Evolutionary conservation across 2,888 invertebrate genomes (phyloP).

Genomic region (Ptycholaimellus sp.): DNA sequence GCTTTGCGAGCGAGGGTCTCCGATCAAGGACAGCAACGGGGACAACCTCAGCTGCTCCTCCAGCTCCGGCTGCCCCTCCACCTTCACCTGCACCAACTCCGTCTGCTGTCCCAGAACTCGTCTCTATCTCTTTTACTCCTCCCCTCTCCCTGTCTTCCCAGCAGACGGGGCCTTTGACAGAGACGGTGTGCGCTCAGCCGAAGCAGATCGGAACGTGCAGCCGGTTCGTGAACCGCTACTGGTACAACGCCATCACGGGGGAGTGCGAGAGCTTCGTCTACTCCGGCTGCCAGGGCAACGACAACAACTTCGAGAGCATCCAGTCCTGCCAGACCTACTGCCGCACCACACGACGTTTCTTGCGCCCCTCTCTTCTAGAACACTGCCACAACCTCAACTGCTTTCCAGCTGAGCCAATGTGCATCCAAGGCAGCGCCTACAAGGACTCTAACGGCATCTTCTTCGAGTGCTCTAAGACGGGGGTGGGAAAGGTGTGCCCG

Average conservation of each 20-base stretch:
- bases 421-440: conserved; percentile 23
- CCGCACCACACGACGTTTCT: neutral
- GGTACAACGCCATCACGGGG: conserved; percentile 22
- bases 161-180: conserved; percentile 9
- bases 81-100: conserved; percentile 17
- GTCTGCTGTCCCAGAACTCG: conserved; percentile 22
- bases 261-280: conserved; percentile 23
- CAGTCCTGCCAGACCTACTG: neutral
- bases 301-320: neutral
- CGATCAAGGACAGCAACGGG: conserved; percentile 15
- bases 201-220: conserved; percentile 23
- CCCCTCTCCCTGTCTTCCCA: too few relatives aligned
- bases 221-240: conserved; percentile 18
- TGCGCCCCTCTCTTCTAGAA: too few relatives aligned
- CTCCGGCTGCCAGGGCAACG: conserved; percentile 14
- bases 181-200: conserved; percentile 24
- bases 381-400: too few relatives aligned
- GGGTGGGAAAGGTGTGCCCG: conserved; percentile 1
- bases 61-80: conserved; percentile 15
- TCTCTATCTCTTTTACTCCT: conserved; percentile 7
- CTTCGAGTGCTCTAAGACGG: neutral
- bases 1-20: too few relatives aligned
- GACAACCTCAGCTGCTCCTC: conserved; percentile 20
- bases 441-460: conserved; percentile 17
- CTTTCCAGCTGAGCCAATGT: conserved; percentile 23